A percentile compares a stretch with the other conserved stretches of the same genome.
Evolutionary conservation across 2,888 invertebrate genomes (phyloP).

Genomic region (Orgyia antiqua): DNA sequence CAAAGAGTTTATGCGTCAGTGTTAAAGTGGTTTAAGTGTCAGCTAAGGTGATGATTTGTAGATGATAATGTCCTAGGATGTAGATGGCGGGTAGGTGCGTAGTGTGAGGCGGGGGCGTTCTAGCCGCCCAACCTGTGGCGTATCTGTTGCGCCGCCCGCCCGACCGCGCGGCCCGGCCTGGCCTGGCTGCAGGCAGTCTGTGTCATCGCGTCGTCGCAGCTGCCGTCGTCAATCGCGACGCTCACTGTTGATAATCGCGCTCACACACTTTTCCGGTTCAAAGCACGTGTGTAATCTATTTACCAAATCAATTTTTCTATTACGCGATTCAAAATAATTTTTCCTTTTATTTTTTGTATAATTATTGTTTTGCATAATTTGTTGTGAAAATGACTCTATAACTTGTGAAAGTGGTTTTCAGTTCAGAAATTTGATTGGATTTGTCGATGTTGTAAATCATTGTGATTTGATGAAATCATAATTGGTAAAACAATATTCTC

Average conservation of each 20-base stretch:
- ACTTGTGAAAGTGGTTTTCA: constrained; percentile 8
- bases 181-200: constrained; percentile 33
- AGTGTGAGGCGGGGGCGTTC: constrained; percentile 43
- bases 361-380: neutral
- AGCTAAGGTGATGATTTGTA: constrained; percentile 44
- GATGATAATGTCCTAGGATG: constrained; percentile 68
- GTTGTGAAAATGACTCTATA: constrained; percentile 2
- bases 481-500: too few species aligned
- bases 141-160: constrained; percentile 72
- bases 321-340: constrained; percentile 3
- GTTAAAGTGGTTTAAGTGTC: too few species aligned
- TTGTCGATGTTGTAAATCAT: constrained; percentile 3
- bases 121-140: constrained; percentile 75
- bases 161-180: constrained; percentile 35
- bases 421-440: constrained; percentile 11
- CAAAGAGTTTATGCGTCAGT: too few species aligned
- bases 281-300: constrained; percentile 45
- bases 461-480: neutral
- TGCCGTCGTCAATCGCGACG: constrained; percentile 19
- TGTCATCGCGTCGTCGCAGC: constrained; percentile 28
- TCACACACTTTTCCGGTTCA: constrained; percentile 44
- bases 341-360: neutral
- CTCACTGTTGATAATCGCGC: constrained; percentile 20
- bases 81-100: constrained; percentile 51
- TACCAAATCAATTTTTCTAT: constrained; percentile 25